Conservation (phyloP, 2,888 invertebrate species). For the Mimumesa dahlbomi region DNA sequence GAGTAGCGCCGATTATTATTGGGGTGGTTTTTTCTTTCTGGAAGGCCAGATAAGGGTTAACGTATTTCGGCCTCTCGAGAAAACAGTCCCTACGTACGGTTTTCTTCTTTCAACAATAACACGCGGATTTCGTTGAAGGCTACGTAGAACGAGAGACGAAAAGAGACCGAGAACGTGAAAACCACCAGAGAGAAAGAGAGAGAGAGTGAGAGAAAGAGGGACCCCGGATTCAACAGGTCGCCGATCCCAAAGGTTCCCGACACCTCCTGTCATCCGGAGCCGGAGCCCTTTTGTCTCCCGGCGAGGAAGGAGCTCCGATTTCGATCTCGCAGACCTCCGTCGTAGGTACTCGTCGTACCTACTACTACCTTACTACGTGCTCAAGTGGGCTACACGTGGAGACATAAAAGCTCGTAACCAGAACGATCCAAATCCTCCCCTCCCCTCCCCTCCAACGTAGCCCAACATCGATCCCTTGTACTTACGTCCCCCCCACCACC, state of each 20-base stretch:
- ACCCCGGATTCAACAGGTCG: slow-evolving; percentile 56
- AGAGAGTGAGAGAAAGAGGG: too few species aligned
- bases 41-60: slow-evolving; percentile 57
- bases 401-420: slow-evolving; percentile 66
- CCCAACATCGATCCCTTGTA: slow-evolving; percentile 5
- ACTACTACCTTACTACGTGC: slow-evolving; percentile 57
- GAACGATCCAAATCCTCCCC: slow-evolving; percentile 51
- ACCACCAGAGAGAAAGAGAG: too few species aligned
- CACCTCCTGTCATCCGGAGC: slow-evolving; percentile 57
- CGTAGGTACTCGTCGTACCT: slow-evolving; percentile 40
- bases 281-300: slow-evolving; percentile 63
- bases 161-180: too few species aligned
- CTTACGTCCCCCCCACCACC: slow-evolving; percentile 19
- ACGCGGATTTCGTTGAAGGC: slow-evolving; percentile 52
- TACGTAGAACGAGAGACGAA: slow-evolving; percentile 7
- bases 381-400: slow-evolving; percentile 55
- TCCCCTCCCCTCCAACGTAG: neutral
- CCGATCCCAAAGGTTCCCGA: slow-evolving; percentile 57
- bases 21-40: slow-evolving; percentile 24
- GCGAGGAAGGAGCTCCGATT: slow-evolving; percentile 68
- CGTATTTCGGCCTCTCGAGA: slow-evolving; percentile 44
- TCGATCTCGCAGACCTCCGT: slow-evolving; percentile 66
- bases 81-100: slow-evolving; percentile 4
- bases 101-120: slow-evolving; percentile 49
- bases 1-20: slow-evolving; percentile 25